Percentiles rank a stretch among this genome's conserved stretches.
Evolutionary conservation across 2,888 invertebrate genomes (phyloP).

Genomic region (Lochmaea crataegi): DNA sequence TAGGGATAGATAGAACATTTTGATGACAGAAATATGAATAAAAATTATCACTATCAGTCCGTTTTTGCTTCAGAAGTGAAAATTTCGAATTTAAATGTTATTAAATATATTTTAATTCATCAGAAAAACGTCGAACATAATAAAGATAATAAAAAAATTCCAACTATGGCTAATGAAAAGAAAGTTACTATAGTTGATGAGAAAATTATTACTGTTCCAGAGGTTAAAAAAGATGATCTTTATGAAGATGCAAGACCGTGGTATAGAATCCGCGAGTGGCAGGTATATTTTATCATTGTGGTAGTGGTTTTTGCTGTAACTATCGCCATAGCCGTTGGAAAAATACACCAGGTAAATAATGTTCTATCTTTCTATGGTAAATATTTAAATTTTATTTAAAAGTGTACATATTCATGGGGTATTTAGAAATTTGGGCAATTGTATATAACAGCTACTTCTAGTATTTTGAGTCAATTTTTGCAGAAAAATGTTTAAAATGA

Average conservation of each 20-base stretch:
- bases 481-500: no score
- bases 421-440: no score
- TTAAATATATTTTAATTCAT: constrained; percentile 23
- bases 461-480: no score
- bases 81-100: constrained; percentile 9
- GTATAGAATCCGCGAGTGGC: constrained; percentile 6
- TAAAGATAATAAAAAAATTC: background rate
- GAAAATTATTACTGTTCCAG: background rate
- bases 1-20: constrained; percentile 17
- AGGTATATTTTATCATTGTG: background rate
- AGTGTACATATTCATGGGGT: no score
- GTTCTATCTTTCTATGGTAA: no score
- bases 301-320: background rate
- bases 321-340: background rate
- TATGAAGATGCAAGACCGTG: constrained; percentile 6
- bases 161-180: background rate
- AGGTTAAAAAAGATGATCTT: background rate
- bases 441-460: no score
- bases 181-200: background rate
- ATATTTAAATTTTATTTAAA: no score
- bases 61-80: constrained; percentile 11
- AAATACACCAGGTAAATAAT: background rate
- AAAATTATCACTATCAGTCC: constrained; percentile 14
- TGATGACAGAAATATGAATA: constrained; percentile 7
- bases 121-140: background rate